Evolutionary conservation across 2,797 vertebrate genomes (phyloP).

Genomic region (Phoeniculus purpureus): DNA sequence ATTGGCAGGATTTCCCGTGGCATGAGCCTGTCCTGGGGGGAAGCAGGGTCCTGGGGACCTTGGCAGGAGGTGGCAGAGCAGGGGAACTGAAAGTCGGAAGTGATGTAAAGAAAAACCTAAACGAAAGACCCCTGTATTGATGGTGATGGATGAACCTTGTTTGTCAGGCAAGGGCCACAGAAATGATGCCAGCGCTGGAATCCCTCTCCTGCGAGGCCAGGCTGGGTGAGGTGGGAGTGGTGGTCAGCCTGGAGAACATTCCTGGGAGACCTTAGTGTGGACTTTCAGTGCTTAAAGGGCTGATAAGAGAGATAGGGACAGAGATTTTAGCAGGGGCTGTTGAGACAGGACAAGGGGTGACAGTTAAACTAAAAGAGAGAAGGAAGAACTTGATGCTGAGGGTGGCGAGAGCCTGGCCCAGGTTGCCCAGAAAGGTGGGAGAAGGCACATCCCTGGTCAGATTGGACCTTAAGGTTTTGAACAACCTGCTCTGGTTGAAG

Average conservation of each 20-base stretch:
- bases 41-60: background rate
- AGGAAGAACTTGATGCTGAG: background rate
- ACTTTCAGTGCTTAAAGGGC: no score
- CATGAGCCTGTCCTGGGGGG: background rate
- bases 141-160: background rate
- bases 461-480: no score
- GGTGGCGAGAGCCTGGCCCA: background rate
- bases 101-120: background rate
- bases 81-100: background rate
- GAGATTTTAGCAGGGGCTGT: background rate
- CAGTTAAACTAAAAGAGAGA: background rate
- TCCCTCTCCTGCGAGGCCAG: background rate
- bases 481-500: background rate
- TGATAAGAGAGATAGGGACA: no score
- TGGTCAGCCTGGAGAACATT: no score
- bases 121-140: background rate
- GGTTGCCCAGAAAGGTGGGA: no score
- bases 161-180: background rate
- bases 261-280: no score
- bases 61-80: background rate
- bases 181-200: background rate
- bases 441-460: no score
- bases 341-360: background rate
- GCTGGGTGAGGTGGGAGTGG: no score
- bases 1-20: fast-evolving